A percentile compares a stretch with the other conserved stretches of the same genome.
Evolutionary conservation across 2,888 invertebrate genomes (phyloP).

Genomic region (Teinopalpus imperialis): DNA sequence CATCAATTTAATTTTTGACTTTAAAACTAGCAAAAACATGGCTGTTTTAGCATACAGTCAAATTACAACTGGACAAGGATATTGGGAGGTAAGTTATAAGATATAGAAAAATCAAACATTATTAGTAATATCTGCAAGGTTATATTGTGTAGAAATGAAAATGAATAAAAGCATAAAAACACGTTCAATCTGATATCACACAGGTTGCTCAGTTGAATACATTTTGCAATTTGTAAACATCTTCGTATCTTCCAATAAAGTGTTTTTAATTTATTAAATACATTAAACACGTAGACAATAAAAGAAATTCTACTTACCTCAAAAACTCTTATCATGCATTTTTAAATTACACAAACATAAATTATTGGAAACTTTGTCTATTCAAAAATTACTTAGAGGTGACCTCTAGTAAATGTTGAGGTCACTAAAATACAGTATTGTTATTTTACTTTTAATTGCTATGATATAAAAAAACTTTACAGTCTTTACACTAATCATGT

Average conservation of each 20-base stretch:
- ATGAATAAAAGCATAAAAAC: slow-evolving; percentile 5
- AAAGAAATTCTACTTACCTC: too few relatives aligned
- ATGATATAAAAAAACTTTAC: too few relatives aligned
- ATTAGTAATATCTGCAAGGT: slow-evolving; percentile 1
- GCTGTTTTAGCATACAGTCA: slow-evolving; percentile 94
- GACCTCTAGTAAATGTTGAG: background rate
- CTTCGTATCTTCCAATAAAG: background rate
- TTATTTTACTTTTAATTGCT: background rate
- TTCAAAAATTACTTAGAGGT: background rate
- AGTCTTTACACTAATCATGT: too few relatives aligned
- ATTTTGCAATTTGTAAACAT: slow-evolving; percentile 6
- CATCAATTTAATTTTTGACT: slow-evolving; percentile 91
- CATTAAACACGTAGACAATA: too few relatives aligned
- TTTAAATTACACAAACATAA: slow-evolving; percentile 12
- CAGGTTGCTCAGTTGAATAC: background rate
- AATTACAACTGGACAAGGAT: slow-evolving; percentile 88
- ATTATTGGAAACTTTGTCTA: slow-evolving; percentile 11
- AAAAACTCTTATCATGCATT: too few relatives aligned
- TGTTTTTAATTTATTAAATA: too few relatives aligned
- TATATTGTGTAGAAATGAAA: slow-evolving; percentile 5
- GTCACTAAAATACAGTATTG: background rate
- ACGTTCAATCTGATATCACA: slow-evolving; percentile 7
- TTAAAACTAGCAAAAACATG: slow-evolving; percentile 91
- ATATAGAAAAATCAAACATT: slow-evolving; percentile 14
- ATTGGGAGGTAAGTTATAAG: slow-evolving; percentile 89